Evolutionary conservation across 1,140 invertebrate species (phyloP).

Genomic region (Colletes gigas): DNA sequence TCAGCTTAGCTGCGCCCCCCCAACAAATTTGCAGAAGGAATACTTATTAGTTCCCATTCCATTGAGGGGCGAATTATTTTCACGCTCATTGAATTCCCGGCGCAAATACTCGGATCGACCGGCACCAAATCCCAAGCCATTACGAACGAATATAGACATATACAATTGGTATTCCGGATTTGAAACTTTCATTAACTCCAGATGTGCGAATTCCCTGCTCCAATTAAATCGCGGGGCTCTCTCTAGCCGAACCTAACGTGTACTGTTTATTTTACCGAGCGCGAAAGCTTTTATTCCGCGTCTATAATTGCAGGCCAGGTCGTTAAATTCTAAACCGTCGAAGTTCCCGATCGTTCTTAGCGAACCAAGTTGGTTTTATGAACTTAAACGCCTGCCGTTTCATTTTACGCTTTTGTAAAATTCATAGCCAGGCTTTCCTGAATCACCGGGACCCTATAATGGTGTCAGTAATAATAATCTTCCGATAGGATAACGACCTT

Average conservation of each 20-base stretch:
- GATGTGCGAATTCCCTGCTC: constrained; percentile 30
- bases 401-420: not conserved
- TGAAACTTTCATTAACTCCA: constrained; percentile 35
- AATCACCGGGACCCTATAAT: not conserved
- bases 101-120: not conserved
- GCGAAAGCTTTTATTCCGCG: not conserved
- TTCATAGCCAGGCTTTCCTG: not conserved
- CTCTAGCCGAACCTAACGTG: not conserved
- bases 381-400: not conserved
- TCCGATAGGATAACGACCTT: not conserved
- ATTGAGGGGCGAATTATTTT: constrained; percentile 16
- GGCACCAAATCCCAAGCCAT: not conserved
- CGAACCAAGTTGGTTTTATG: not conserved
- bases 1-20: no score
- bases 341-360: not conserved
- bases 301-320: constrained; percentile 3
- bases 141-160: constrained; percentile 7
- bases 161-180: constrained; percentile 20
- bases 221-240: constrained; percentile 27
- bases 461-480: no score
- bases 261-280: constrained; percentile 8
- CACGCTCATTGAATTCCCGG: not conserved
- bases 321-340: not conserved
- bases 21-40: not conserved
- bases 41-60: not conserved